Base-by-base conservation (phyloP, 2,113 vertebrate species). In the Oncorhynchus gorbuscha region DNA sequence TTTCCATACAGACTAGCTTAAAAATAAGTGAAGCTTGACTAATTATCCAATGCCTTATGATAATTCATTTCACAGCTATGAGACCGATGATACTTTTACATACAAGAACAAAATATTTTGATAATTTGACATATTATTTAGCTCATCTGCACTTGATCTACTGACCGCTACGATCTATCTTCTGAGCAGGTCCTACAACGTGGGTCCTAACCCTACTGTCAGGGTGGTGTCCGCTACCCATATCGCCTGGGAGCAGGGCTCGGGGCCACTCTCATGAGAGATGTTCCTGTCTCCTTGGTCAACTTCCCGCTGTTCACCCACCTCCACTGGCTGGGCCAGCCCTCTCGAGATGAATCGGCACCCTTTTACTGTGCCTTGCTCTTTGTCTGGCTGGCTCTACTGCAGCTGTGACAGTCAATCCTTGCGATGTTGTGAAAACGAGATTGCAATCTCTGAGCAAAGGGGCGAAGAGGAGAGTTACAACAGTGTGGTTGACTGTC, bases 221-320 rank as follows among this genome's bases (percentile, higher is more conserved):
- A 81, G 77, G 22, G 81, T 90, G 0, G 80, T 90, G 2, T 95
- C 94, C 0, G 94, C 94, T 45, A 94, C 88, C 0, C 91, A 94
- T 79, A 95, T 95, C 0, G 93, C 94, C 1, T 90, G 84, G 76
- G 89, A 94, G 48, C 89, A 81, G 74, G 94, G 94, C 2, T 95
- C 20, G 94, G 94, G 18, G 94, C 94, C 20, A 95, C 94, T 0
- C 94, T 0, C 94, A 94, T 9, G 90, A 95, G 94, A 84, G 94
- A 95, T 66, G 94, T 95, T 45, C 94, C 94, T 3, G 95, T 95
- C 74, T 95, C 94, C 0, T 7, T 95, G 0, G 81, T 95, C 62
- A 95, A 95, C 87, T 95, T 95, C 73, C 94, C 94, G 0, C 88
- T 95, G 72, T 95, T 95, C 84, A 93, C 94, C 24, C 90, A 95